phyloP scores from a whole-genome alignment of 2,113 vertebrate species.

The Antechinus stuartii region DNA sequence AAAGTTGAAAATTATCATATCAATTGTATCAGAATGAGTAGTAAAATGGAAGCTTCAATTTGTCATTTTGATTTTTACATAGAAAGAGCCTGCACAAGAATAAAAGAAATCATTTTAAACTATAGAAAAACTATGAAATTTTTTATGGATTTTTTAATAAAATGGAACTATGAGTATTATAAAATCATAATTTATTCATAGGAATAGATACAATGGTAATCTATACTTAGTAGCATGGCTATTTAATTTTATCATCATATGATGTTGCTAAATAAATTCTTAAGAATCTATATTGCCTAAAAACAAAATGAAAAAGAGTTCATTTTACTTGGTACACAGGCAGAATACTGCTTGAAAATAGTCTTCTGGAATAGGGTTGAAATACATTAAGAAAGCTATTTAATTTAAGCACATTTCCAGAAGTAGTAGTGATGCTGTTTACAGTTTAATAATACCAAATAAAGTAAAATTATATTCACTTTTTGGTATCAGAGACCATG shows the following conservation, averaged over 20 bases:
- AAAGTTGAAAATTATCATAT: not conserved
- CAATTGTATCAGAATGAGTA: not conserved
- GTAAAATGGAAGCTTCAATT: not conserved
- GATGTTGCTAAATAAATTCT: constrained; percentile 59
- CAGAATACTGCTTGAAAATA: constrained; percentile 76
- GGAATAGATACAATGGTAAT: constrained; percentile 1
- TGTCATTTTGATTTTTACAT: constrained; percentile 15
- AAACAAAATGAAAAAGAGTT: constrained; percentile 68
- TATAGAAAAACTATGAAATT: not conserved
- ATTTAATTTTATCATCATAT: constrained; percentile 29
- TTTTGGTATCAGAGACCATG: constrained; percentile 77
- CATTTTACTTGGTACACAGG: constrained; percentile 68
- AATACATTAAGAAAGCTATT: constrained; percentile 77
- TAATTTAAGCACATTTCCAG: constrained; percentile 78
- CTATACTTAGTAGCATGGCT: constrained; percentile 50
- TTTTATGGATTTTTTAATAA: not conserved
- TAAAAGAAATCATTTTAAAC: constrained; percentile 22
- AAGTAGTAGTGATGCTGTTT: constrained; percentile 77
- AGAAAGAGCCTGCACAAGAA: not conserved
- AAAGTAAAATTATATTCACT: constrained; percentile 78
- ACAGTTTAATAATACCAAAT: constrained; percentile 81
- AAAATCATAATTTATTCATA: constrained; percentile 51
- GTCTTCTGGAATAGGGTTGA: constrained; percentile 68
- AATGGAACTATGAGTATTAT: not conserved
- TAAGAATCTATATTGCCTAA: constrained; percentile 61